Percentiles rank a stretch among this genome's conserved stretches.
phyloP scores from a whole-genome alignment of 2,113 vertebrate genomes.

The Gadus macrocephalus region DNA sequence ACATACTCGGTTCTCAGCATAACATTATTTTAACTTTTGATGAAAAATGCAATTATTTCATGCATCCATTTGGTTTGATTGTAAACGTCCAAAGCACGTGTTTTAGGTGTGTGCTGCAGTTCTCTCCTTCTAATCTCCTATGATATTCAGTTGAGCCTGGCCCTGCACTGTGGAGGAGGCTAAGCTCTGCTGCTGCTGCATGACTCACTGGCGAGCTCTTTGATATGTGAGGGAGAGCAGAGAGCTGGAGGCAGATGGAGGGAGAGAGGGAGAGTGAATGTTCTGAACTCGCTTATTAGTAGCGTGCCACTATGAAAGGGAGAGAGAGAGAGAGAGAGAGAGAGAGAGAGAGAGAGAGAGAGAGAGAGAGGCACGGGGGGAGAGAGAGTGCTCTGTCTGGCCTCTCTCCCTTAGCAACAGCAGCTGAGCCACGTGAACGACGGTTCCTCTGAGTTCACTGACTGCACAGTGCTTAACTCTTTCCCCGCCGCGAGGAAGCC shows the following conservation, averaged over 20 bases:
- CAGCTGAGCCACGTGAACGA: slow-evolving; percentile 67
- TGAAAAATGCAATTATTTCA: no score
- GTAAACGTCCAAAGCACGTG: not conserved
- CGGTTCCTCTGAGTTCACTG: slow-evolving; percentile 68
- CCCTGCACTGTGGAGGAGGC: slow-evolving; percentile 19
- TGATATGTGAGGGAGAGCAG: slow-evolving; percentile 21
- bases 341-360: not conserved
- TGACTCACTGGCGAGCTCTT: slow-evolving; percentile 41
- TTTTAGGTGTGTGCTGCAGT: slow-evolving; percentile 1
- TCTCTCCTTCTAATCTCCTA: slow-evolving; percentile 16
- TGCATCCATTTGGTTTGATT: no score
- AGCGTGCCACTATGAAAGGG: not conserved
- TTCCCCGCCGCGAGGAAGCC: slow-evolving; percentile 33
- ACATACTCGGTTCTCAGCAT: no score
- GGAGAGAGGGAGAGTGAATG: slow-evolving; percentile 10
- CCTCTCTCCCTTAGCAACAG: slow-evolving; percentile 77
- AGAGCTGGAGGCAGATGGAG: slow-evolving; percentile 7
- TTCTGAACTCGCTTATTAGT: slow-evolving; percentile 8
- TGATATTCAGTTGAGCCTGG: slow-evolving; percentile 30
- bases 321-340: slow-evolving; percentile 20
- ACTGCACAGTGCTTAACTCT: slow-evolving; percentile 61
- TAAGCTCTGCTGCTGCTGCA: slow-evolving; percentile 23
- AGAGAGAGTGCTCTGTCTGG: slow-evolving; percentile 56
- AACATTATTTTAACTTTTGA: no score
- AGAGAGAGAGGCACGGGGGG: slow-evolving; percentile 8